These are phyloP conservation scores for Eulemur rubriventer DNA, from an alignment of 2,797 vertebrate genomes.

Conservation along the genomic window DNA sequence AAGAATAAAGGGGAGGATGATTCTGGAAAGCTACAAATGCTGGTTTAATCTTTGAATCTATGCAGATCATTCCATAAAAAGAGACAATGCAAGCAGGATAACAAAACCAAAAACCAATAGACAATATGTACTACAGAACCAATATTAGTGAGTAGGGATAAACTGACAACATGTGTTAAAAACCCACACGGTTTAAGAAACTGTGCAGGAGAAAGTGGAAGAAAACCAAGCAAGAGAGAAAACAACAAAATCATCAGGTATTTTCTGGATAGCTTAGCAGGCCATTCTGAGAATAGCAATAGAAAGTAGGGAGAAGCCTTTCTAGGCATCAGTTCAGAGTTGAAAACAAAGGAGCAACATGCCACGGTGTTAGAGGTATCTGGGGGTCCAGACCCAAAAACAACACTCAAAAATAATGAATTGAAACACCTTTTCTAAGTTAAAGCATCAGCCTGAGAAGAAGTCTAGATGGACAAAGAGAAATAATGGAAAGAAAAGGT, in stretches of 20 bases:
- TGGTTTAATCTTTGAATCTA: neutral
- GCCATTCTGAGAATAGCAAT: neutral
- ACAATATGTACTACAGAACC: neutral
- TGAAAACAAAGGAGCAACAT: neutral
- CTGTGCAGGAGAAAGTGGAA: neutral
- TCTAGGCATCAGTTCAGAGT: neutral
- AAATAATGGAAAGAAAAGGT: neutral
- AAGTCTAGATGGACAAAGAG: neutral
- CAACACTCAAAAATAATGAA: neutral
- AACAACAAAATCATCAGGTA: neutral
- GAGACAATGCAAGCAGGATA: neutral
- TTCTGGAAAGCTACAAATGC: neutral
- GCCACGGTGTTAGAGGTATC: neutral
- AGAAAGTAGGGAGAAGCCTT: neutral
- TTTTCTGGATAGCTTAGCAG: neutral
- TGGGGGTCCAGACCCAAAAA: neutral
- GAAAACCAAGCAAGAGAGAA: neutral
- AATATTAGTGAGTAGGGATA: neutral
- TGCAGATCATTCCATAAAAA: neutral
- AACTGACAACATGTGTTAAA: neutral
- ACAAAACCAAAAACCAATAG: neutral
- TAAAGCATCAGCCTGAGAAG: neutral
- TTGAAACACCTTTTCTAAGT: neutral
- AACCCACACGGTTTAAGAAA: neutral
- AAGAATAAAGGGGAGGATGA: neutral